Evolutionary conservation across 1,140 invertebrate species (phyloP).

Genomic region (Procambarus clarkii): DNA sequence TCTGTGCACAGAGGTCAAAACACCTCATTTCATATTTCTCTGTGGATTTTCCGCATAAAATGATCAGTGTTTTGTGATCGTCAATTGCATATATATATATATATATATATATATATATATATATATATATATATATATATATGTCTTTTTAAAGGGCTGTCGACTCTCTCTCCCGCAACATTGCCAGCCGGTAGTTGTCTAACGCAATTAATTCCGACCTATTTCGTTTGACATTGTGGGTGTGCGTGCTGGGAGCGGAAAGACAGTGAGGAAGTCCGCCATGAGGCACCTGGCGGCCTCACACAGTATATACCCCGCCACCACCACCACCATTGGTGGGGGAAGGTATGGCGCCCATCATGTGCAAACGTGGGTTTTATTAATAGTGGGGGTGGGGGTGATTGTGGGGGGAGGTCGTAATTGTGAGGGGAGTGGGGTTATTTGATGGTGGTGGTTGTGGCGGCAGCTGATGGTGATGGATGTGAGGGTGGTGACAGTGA

Average conservation of each 20-base stretch:
- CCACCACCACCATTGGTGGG: no score
- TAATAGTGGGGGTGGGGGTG: not conserved
- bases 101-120: slow-evolving; percentile 39
- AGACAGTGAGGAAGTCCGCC: no score
- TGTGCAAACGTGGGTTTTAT: not conserved
- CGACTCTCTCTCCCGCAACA: no score
- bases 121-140: slow-evolving; percentile 41
- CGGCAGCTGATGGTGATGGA: not conserved
- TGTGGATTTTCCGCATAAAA: no score
- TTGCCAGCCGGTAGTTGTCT: no score
- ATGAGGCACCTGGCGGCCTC: not conserved
- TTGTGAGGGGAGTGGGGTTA: not conserved
- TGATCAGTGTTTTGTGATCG: no score
- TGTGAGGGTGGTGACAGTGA: not conserved
- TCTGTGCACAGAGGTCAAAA: no score
- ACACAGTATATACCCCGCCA: no score
- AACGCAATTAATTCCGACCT: no score
- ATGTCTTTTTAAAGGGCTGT: not conserved
- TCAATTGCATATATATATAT: no score
- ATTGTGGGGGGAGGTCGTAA: not conserved
- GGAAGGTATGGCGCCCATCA: not conserved
- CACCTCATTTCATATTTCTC: no score
- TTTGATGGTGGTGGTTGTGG: not conserved
- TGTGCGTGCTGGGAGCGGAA: not conserved
- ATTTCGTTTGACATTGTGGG: no score